phyloP scores from a whole-genome alignment of 2,113 vertebrate species.

The Syrrhaptes paradoxus region DNA sequence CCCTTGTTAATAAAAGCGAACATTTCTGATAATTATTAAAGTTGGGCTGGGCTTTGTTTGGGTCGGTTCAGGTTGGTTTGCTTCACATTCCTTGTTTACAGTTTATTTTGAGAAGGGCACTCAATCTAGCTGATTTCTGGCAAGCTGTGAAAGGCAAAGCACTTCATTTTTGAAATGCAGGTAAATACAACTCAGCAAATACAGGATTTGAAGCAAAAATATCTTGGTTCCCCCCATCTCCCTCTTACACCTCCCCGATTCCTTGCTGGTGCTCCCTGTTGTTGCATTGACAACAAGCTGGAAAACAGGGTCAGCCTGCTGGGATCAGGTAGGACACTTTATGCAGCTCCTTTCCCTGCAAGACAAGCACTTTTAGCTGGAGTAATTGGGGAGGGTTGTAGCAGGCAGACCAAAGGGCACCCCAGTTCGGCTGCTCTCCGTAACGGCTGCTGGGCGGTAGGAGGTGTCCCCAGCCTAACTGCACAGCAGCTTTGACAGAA shows the following conservation, averaged over 20 bases:
- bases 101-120: conserved; percentile 47
- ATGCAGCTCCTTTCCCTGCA: not conserved
- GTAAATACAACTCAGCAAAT: not conserved
- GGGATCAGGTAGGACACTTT: not conserved
- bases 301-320: conserved; percentile 1
- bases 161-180: not conserved
- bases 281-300: not conserved
- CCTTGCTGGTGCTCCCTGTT: not conserved
- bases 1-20: conserved; percentile 79
- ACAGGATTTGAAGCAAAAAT: not conserved
- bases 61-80: conserved; percentile 47
- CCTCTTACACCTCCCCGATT: not conserved
- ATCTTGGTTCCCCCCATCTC: not conserved
- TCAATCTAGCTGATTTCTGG: conserved; percentile 8
- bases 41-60: conserved; percentile 69
- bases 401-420: conserved; percentile 16
- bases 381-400: conserved; percentile 33
- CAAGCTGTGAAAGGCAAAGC: not conserved
- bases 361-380: not conserved
- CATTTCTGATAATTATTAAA: conserved; percentile 76
- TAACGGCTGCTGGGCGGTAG: not conserved
- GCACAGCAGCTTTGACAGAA: conserved; percentile 41
- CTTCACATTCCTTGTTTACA: conserved; percentile 66
- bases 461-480: conserved; percentile 40
- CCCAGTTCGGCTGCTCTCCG: conserved; percentile 21